Conservation (phyloP, 2,797 vertebrate species). For the Pyrocephalus nanus region DNA sequence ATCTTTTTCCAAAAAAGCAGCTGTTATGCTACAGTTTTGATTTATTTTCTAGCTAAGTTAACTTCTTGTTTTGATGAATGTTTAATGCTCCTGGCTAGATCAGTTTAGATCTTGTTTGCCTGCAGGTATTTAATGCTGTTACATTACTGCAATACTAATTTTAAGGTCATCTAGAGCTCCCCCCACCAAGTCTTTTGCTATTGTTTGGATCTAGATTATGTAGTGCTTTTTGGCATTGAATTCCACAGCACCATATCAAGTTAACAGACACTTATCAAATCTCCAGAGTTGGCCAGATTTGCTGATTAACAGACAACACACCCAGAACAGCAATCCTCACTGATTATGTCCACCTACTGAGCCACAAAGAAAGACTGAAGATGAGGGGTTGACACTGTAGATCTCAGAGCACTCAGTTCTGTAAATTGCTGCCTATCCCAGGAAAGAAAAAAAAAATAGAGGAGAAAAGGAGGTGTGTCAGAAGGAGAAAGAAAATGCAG, state of each 20-base stretch:
- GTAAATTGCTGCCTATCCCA: background rate
- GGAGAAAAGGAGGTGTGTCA: background rate
- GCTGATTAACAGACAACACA: background rate
- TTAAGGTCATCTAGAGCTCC: background rate
- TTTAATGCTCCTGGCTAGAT: slow-evolving; percentile 38
- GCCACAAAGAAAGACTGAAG: background rate
- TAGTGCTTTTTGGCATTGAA: background rate
- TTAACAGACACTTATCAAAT: background rate
- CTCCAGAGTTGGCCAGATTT: background rate
- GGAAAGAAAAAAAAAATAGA: background rate
- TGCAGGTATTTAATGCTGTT: background rate
- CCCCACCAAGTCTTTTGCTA: background rate
- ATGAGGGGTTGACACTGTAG: background rate
- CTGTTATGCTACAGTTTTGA: background rate
- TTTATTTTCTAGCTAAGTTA: slow-evolving; percentile 15
- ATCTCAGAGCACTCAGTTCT: background rate
- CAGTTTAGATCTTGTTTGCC: background rate
- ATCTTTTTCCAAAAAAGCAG: background rate
- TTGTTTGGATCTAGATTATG: background rate
- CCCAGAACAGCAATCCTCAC: background rate
- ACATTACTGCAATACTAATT: background rate
- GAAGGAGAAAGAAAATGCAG: background rate
- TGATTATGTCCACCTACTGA: background rate
- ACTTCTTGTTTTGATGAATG: slow-evolving; percentile 24
- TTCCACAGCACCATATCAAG: background rate